Evolutionary conservation across 2,888 invertebrate species (phyloP).

Genomic region (Pristionchus arcanus): DNA sequence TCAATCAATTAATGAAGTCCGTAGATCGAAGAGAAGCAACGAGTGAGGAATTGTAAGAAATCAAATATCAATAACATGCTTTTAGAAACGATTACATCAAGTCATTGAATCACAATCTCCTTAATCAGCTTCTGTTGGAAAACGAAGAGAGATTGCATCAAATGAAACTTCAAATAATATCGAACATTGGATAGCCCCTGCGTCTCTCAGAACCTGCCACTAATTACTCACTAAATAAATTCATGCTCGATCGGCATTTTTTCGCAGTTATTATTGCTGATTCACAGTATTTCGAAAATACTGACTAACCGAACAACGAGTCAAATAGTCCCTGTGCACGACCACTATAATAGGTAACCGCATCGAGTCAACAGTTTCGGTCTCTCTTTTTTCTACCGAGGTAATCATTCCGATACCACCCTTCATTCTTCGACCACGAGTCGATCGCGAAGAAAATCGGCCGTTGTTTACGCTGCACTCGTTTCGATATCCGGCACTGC

Average conservation of each 20-base stretch:
- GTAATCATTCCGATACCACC: conserved; percentile 5
- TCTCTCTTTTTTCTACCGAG: not conserved
- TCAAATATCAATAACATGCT: too few relatives aligned
- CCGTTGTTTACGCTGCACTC: not conserved
- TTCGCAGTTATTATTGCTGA: not conserved
- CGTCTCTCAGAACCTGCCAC: not conserved
- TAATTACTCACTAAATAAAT: not conserved
- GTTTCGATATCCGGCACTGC: not conserved
- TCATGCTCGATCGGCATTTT: not conserved
- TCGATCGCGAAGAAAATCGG: not conserved
- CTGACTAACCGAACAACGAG: not conserved
- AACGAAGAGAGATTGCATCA: not conserved
- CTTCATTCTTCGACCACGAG: not conserved
- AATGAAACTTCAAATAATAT: not conserved
- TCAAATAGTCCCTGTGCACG: not conserved
- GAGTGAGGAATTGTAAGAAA: too few relatives aligned
- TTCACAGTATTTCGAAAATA: not conserved
- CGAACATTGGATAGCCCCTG: not conserved
- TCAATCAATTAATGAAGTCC: too few relatives aligned
- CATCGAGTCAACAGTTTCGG: not conserved
- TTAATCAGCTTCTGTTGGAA: not conserved
- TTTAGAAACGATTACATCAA: not conserved
- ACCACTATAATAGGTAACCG: not conserved
- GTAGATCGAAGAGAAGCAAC: too few relatives aligned
- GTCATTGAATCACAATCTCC: not conserved